phyloP scores from a whole-genome alignment of 2,797 vertebrate species.

The Salmo trutta region DNA sequence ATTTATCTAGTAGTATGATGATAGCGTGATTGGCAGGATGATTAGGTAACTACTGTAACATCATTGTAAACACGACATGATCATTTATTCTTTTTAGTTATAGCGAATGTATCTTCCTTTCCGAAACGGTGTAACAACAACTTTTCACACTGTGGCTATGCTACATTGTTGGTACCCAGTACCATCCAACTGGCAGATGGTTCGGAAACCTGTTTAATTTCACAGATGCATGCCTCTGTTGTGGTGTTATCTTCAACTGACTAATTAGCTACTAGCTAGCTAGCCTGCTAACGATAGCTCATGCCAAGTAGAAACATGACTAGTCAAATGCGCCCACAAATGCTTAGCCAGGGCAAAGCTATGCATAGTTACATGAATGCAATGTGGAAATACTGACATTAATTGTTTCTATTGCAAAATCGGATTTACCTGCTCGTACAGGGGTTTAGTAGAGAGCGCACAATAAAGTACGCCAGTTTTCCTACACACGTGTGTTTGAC shows the following conservation, averaged over 20 bases:
- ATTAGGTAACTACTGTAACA: too few species aligned
- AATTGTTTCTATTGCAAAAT: background rate
- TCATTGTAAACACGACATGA: too few species aligned
- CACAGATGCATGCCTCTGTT: background rate
- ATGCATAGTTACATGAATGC: background rate
- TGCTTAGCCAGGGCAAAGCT: background rate
- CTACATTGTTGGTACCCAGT: background rate
- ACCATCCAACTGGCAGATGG: background rate
- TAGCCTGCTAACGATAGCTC: background rate
- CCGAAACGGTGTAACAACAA: too few species aligned
- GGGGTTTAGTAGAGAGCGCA: constrained; percentile 7
- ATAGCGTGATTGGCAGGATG: too few species aligned
- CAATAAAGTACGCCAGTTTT: constrained; percentile 1
- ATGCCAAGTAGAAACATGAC: background rate
- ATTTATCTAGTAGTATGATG: too few species aligned
- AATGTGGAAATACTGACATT: background rate
- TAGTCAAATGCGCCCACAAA: background rate
- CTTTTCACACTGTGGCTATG: background rate
- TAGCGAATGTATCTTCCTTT: too few species aligned
- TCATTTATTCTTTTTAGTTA: too few species aligned
- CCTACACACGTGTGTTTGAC: constrained; percentile 31
- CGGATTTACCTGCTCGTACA: constrained; percentile 30
- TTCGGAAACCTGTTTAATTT: background rate
- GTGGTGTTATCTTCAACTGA: background rate
- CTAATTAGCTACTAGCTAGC: background rate